phyloP scores from a whole-genome alignment of 2,113 vertebrate genomes.

The Phrynocephalus versicolor region DNA sequence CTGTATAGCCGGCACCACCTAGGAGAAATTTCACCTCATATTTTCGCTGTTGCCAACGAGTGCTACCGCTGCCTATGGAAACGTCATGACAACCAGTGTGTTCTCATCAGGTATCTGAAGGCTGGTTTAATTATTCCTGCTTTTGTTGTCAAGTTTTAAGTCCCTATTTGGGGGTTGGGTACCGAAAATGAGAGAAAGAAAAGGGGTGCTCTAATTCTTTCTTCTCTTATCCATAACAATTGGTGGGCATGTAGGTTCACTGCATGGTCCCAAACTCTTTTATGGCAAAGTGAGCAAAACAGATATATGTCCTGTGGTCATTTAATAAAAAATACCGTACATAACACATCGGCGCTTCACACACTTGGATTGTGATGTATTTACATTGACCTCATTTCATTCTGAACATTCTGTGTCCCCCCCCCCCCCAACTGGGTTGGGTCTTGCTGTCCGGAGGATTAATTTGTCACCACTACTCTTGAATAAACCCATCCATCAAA shows the following conservation, averaged over 20 bases:
- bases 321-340: not conserved
- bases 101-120: constrained; percentile 91
- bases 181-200: not conserved
- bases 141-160: accelerated
- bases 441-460: not conserved
- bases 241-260: not conserved
- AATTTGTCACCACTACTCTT: constrained; percentile 6
- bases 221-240: not conserved
- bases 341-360: not conserved
- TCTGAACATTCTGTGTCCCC: not conserved
- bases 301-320: accelerated
- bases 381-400: not conserved
- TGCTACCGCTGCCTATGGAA: constrained; percentile 97
- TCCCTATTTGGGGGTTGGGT: not conserved
- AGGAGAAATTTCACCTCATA: constrained; percentile 90
- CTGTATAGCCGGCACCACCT: constrained; percentile 86
- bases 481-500: not conserved
- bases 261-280: not conserved
- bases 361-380: not conserved
- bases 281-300: accelerated
- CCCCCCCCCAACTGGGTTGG: accelerated
- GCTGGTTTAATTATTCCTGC: not conserved
- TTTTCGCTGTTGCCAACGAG: constrained; percentile 95
- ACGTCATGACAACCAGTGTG: constrained; percentile 91
- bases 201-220: not conserved